Evolutionary conservation across 2,888 invertebrate genomes (phyloP).

Genomic region (Hirudinaria manillensis): DNA sequence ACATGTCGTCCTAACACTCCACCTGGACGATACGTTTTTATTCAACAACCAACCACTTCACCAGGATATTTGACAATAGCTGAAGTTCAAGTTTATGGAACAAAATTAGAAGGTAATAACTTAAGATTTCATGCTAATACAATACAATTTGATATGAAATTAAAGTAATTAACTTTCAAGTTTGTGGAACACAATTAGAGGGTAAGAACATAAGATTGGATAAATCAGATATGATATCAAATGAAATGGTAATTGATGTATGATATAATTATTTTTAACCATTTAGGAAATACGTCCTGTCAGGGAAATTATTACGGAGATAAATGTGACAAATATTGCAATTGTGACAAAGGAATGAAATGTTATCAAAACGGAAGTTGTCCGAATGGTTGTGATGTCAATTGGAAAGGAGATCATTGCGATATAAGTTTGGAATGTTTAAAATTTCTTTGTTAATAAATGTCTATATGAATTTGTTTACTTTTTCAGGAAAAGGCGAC

Average conservation of each 20-base stretch:
- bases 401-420: background rate
- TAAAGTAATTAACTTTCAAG: too few species aligned
- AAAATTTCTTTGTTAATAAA: too few species aligned
- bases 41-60: background rate
- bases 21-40: background rate
- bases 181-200: too few species aligned
- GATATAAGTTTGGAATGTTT: background rate
- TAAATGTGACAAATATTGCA: background rate
- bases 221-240: too few species aligned
- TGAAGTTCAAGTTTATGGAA: background rate
- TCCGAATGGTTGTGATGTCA: constrained; percentile 3
- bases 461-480: too few species aligned
- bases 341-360: background rate
- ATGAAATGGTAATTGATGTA: too few species aligned
- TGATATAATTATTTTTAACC: too few species aligned
- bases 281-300: too few species aligned
- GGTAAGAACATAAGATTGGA: too few species aligned
- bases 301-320: too few species aligned
- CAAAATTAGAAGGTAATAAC: background rate
- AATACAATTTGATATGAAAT: too few species aligned
- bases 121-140: background rate
- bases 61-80: background rate
- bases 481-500: too few species aligned
- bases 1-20: background rate
- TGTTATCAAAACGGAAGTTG: background rate